Evolutionary conservation across 2,797 vertebrate species (phyloP), one percentile per base, ranked within the genome.

Genomic region (Hafferia zeledoni): DNA sequence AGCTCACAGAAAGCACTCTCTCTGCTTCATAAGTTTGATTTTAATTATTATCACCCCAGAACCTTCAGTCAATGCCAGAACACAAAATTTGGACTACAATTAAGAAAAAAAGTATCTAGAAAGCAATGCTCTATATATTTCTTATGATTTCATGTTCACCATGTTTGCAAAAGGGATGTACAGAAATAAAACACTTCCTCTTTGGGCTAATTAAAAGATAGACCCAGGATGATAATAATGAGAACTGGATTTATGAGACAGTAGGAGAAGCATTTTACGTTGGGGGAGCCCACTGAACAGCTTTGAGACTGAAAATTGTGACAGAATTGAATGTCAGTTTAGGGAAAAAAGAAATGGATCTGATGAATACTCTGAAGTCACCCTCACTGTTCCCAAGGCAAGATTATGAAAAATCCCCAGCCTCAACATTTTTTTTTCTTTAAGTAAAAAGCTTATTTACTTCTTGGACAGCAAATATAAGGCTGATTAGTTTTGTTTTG

Each of bases 1-100:
- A 87, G 68, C 37, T 91, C 72, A 90, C 18, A 68, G 80, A 93
- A 83, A 37, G 25, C 43, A 44, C 14, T 83, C 16, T 93, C 53
- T 52, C 61, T 63, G 67, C 86, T 83, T 94, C 72, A 8, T 65
- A 72, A 72, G 12, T 78, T 92, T 92, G 59, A 91, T 94, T 67
- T 94, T 69, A 90, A 87, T 85, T 94, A 88, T 91, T 82, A 78
- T 84, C 80, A 88, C 57, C 43, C 43, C 39, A 80, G 72, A 90
- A 79, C 39, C 46, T 76, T 77, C 61, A 68, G 77, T 56, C 46
- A 71, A 49, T 63, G 39, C 55, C 65, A 93, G 87, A 87, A 94
- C 70, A 90, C 27, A 63, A 93, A 95, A 95, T 88, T 65, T 90
- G 60, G 64, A 76, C 44, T 82, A n/a, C 2, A 13, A 50, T 3